Evolutionary conservation across 2,888 invertebrate species (phyloP), one percentile per base, ranked within the genome.

Genomic region (Thumatha senex): DNA sequence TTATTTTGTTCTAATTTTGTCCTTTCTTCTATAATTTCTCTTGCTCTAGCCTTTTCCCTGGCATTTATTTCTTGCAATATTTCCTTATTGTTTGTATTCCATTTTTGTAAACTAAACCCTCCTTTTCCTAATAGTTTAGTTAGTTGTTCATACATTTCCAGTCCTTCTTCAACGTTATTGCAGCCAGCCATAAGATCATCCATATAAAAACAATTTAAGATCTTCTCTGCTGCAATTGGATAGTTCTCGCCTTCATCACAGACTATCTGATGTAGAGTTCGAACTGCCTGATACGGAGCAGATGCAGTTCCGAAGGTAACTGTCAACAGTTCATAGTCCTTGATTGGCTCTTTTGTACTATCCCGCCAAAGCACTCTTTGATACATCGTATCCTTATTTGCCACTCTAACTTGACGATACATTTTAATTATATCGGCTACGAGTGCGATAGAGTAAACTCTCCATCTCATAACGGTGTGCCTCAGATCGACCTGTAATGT

Each of bases 251-350:
- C 61, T 18, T 72, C 60, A 48, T 72, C 72, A 0, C 29, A 2
- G 0, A 67, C 67, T 0, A 76, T 7, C 46, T 76, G 70, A 7
- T 72, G 63, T 3, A 80, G 18, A 0, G 63, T 46, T 9, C 51
- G 54, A 1, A 72, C 67, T 0, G 74, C 74, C 7, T 71, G 45
- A 40, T 67, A 72, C 4, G 74, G 74, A 0, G 73, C 74, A 0
- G 57, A 59, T 0, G 69, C 55, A 0, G 70, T 74, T 0, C 71
- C 73, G 29, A 75, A 75, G 0, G 71, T 76, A 1, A 75, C 63
- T 5, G 35, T 35, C 7, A 35, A 3, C 8, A 35, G 13, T 13
- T 35, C 35, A 8, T 12, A 35, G 8, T 35, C 35, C 12, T 13
- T 12, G 4, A 35, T 35, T 1, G 3, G 35, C 12, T 13, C 12